Conservation (phyloP, 2,888 invertebrate species). For the Andrena marginata region DNA sequence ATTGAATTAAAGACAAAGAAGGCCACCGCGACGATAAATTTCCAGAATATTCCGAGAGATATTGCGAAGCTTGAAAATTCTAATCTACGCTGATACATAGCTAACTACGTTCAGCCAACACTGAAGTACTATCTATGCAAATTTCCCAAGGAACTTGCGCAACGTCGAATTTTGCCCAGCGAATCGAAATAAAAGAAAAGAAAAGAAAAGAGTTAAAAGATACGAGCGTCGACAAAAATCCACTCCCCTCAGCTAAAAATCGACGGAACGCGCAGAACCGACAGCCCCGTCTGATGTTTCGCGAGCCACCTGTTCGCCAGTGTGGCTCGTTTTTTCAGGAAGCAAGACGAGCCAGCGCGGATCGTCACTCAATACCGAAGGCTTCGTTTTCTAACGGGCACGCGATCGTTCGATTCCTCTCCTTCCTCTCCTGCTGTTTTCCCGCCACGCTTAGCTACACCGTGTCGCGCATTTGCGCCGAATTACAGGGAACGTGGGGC, state of each 20-base stretch:
- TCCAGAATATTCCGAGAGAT: no score
- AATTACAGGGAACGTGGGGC: conserved; percentile 11
- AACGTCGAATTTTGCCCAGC: no score
- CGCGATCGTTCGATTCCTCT: conserved; percentile 7
- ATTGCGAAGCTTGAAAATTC: no score
- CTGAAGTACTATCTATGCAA: no score
- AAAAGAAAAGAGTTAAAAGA: no score
- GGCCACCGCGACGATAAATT: no score
- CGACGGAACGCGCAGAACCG: not conserved
- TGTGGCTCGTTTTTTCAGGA: conserved; percentile 21
- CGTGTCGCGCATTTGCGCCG: not conserved
- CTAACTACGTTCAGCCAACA: no score
- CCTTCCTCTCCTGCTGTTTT: not conserved
- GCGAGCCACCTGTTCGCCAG: not conserved
- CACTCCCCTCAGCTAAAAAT: not conserved
- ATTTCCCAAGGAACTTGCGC: no score
- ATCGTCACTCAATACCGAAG: conserved; percentile 24
- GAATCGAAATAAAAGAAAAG: no score
- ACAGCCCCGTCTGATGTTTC: not conserved
- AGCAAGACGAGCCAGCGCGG: conserved; percentile 5
- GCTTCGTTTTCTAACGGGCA: conserved; percentile 13
- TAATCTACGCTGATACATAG: no score
- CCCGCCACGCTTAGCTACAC: not conserved
- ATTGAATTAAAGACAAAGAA: no score
- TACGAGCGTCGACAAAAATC: not conserved